phyloP scores from a whole-genome alignment of 2,797 vertebrate species.

The Prunella strophiata region DNA sequence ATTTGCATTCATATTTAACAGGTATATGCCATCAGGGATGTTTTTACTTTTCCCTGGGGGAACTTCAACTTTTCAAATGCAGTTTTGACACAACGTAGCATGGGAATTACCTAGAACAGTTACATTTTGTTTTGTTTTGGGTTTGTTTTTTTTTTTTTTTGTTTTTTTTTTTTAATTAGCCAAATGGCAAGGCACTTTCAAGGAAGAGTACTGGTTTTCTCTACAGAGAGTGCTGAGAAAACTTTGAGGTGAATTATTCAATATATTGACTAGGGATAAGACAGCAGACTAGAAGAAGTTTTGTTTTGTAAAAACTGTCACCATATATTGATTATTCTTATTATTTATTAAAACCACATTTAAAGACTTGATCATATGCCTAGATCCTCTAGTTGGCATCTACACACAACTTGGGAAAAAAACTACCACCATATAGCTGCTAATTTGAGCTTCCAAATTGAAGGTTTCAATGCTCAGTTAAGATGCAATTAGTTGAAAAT shows the following conservation, averaged over 20 bases:
- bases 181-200: not conserved
- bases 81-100: not conserved
- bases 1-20: not conserved
- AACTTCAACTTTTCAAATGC: not conserved
- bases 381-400: not conserved
- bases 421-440: not conserved
- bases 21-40: not conserved
- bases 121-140: not conserved
- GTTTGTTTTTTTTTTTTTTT: not conserved
- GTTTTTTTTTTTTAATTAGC: not conserved
- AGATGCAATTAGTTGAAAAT: constrained; percentile 26
- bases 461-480: constrained; percentile 19
- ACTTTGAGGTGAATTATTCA: not conserved
- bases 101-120: not conserved
- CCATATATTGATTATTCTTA: not conserved
- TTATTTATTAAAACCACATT: not conserved
- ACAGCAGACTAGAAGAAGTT: not conserved
- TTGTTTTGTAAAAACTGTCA: not conserved
- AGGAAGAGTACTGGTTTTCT: not conserved
- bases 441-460: constrained; percentile 28
- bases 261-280: not conserved
- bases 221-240: not conserved
- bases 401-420: not conserved
- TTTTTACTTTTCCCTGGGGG: not conserved
- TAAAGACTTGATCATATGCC: not conserved